Conservation (phyloP, 2,888 invertebrate genomes). For the Bugula neritina region DNA sequence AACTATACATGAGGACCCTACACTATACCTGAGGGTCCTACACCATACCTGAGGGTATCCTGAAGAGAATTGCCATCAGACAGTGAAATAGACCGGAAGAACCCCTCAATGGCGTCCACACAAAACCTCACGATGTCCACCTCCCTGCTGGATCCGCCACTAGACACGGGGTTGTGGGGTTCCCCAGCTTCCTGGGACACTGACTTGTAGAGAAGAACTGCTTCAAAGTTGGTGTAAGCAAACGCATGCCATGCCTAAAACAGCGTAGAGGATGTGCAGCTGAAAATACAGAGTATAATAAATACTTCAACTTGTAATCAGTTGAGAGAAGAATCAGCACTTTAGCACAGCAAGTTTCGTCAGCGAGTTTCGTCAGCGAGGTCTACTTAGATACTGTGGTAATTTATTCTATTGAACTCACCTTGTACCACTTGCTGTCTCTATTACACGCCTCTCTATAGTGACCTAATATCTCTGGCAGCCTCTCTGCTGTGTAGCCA, state of each 20-base stretch:
- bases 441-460: constrained; percentile 77
- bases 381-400: no score
- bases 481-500: constrained; percentile 66
- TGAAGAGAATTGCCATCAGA: constrained; percentile 84
- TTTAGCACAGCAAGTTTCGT: no score
- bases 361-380: no score
- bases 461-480: constrained; percentile 61
- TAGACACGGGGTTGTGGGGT: background rate
- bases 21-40: no score
- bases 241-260: constrained; percentile 86
- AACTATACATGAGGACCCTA: no score
- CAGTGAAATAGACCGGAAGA: constrained; percentile 87
- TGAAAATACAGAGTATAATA: no score
- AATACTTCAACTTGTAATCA: no score
- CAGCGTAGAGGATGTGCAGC: no score
- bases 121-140: constrained; percentile 61
- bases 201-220: constrained; percentile 66
- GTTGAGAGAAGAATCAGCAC: no score
- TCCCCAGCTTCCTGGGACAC: background rate
- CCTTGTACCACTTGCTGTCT: constrained; percentile 72
- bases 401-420: no score
- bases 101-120: constrained; percentile 88
- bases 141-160: background rate
- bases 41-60: constrained; percentile 73
- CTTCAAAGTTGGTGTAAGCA: constrained; percentile 97